Base-by-base conservation (phyloP, 2,113 vertebrate genomes). In the Donacobius atricapilla region DNA sequence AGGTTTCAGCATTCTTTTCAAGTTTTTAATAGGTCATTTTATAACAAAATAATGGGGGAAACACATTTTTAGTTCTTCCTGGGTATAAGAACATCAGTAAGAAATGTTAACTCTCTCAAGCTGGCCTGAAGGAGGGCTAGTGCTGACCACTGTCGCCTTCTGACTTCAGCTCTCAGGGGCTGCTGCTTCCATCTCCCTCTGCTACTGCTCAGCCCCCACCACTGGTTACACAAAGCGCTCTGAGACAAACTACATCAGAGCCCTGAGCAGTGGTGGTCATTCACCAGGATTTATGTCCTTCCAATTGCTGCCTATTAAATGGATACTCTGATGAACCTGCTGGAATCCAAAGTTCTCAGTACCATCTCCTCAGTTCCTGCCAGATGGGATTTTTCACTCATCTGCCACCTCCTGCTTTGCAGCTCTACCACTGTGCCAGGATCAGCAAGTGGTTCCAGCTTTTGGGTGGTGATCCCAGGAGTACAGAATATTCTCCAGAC, bases 391-490 rank as follows among this genome's bases (percentile, higher is more conserved):
- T 94, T 92, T 63, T 72, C 48, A 72, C 63, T 83, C 75, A 22
- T 84, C 61, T 90, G 40, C 56, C 78, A 85, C 92, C 73, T 72
- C 78, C 95, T 88, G 75, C 82, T 83, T 21, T 51, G 37, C 56
- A 85, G 84, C 51, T 68, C 73, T 56, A 27, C 70, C 71, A 73
- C 44, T 0, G 0, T 33, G 66, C 71, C 92, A 89, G 65, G 51
- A 75, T 19, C 79, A 90, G 68, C 27, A 70, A 88, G 79, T 27
- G 21, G 24, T 57, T 90, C 64, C 76, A 70, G 83, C 39, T 66
- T 69, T 83, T 77, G 86, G 76, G 90, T 89, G 72, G 80, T 20
- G 68, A 75, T 86, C 86, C 89, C 83, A 66, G 42, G 90, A 80
- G 79, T 2, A 58, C 0, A 63, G 33, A 92, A 63, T 33, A 77